These are phyloP conservation scores for Drosophila trapezifrons DNA, from an alignment of 1,140 invertebrate genomes.

Conservation along the genomic window DNA sequence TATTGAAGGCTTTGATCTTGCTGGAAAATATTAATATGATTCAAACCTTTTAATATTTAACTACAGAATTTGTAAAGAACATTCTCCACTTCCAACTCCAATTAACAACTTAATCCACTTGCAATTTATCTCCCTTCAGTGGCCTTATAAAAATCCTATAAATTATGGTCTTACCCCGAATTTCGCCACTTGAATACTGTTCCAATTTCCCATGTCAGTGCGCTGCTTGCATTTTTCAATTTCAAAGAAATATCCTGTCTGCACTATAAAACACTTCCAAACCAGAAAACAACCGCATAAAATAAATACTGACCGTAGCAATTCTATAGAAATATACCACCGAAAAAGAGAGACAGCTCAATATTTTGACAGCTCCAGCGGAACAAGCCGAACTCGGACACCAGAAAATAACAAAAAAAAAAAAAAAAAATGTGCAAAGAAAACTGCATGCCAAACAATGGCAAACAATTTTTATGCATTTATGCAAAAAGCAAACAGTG, in stretches of 20 bases:
- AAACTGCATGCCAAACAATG: constrained; percentile 71
- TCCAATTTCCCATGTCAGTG: constrained; percentile 7
- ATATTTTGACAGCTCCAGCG: constrained; percentile 75
- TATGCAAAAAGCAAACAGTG: constrained; percentile 69
- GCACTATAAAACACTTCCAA: constrained; percentile 55
- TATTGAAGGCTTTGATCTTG: neutral
- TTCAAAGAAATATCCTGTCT: constrained; percentile 66
- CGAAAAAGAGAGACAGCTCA: constrained; percentile 70
- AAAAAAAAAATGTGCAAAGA: constrained; percentile 20
- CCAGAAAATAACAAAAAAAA: no score
- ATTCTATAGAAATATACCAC: constrained; percentile 54
- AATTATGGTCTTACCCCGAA: neutral
- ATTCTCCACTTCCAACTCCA: neutral
- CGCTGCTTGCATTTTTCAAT: constrained; percentile 58
- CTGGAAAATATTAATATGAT: no score
- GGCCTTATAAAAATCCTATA: neutral
- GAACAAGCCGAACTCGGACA: constrained; percentile 32
- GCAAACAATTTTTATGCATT: constrained; percentile 81
- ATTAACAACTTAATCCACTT: neutral
- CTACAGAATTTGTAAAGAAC: neutral
- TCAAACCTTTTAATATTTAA: no score
- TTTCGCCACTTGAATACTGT: constrained; percentile 6
- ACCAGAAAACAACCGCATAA: constrained; percentile 46
- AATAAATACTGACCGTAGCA: constrained; percentile 43
- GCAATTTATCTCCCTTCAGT: neutral